Percentiles rank a stretch among this genome's conserved stretches.
Conservation (phyloP, 2,113 vertebrate species). For the Thomomys bottae region DNA sequence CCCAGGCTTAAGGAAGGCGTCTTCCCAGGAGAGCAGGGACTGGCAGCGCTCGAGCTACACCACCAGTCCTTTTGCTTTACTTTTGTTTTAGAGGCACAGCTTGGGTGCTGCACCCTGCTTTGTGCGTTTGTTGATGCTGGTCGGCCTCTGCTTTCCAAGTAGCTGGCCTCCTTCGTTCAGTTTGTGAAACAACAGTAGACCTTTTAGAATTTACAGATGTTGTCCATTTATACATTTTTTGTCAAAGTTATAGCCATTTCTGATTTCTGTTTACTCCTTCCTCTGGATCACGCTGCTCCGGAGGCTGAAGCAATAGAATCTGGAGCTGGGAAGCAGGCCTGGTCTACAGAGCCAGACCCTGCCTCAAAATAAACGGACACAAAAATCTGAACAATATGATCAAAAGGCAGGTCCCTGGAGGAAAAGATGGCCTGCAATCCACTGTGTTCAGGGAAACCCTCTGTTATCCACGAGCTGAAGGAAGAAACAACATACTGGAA, state of each 20-base stretch:
- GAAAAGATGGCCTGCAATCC: not conserved
- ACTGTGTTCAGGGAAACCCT: not conserved
- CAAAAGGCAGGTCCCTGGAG: not conserved
- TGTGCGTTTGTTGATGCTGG: too few relatives aligned
- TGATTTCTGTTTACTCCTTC: not conserved
- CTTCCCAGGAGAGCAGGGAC: not conserved
- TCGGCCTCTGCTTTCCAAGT: too few relatives aligned
- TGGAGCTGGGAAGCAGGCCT: too few relatives aligned
- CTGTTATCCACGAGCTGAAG: not conserved
- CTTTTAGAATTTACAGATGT: slow-evolving; percentile 34
- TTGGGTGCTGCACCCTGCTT: too few relatives aligned
- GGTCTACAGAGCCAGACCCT: too few relatives aligned
- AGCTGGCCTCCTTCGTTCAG: not conserved
- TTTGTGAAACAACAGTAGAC: slow-evolving; percentile 31
- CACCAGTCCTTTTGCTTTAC: too few relatives aligned
- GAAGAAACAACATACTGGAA: not conserved
- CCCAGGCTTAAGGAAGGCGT: not conserved
- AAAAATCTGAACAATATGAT: not conserved
- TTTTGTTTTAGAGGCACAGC: too few relatives aligned
- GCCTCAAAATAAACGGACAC: not conserved
- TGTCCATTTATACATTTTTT: not conserved
- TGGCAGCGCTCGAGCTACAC: not conserved
- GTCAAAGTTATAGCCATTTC: not conserved
- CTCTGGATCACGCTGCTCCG: not conserved
- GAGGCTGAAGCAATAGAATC: too few relatives aligned